These are phyloP conservation scores for Mus spicilegus DNA, from an alignment of 2,113 vertebrate species.

Conservation along the genomic window DNA sequence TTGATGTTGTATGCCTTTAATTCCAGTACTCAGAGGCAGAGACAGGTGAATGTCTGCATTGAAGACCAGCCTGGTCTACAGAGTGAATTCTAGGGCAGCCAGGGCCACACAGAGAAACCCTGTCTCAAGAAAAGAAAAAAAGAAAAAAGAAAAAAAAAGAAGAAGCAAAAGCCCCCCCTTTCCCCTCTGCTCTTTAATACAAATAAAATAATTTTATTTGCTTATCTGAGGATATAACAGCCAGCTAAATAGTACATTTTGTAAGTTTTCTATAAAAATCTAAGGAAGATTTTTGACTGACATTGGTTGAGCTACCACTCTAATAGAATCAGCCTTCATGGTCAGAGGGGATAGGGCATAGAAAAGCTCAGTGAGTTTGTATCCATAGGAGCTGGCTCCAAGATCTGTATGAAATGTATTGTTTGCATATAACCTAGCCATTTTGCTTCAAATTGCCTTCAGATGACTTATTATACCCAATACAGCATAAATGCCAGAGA, in stretches of 20 bases:
- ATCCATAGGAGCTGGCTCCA: neutral
- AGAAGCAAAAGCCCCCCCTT: neutral
- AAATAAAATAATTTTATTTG: slow-evolving; percentile 29
- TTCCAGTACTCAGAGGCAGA: neutral
- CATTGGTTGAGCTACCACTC: neutral
- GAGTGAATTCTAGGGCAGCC: neutral
- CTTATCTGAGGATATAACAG: neutral
- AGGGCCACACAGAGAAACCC: neutral
- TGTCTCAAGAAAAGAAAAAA: neutral
- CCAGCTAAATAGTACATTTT: slow-evolving; percentile 6
- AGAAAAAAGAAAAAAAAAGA: neutral
- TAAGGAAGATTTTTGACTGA: neutral
- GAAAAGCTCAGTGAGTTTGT: neutral
- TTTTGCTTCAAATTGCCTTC: neutral
- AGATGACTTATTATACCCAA: neutral
- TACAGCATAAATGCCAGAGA: neutral
- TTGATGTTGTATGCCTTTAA: neutral
- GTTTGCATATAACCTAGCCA: neutral
- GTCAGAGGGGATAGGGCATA: neutral
- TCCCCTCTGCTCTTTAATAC: neutral
- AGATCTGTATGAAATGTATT: neutral
- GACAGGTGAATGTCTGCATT: neutral
- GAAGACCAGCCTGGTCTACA: neutral
- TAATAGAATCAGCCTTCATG: neutral
- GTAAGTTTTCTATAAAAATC: neutral